Base-by-base conservation (phyloP, 2,797 vertebrate species). In the Hoplostethus mediterraneus region DNA sequence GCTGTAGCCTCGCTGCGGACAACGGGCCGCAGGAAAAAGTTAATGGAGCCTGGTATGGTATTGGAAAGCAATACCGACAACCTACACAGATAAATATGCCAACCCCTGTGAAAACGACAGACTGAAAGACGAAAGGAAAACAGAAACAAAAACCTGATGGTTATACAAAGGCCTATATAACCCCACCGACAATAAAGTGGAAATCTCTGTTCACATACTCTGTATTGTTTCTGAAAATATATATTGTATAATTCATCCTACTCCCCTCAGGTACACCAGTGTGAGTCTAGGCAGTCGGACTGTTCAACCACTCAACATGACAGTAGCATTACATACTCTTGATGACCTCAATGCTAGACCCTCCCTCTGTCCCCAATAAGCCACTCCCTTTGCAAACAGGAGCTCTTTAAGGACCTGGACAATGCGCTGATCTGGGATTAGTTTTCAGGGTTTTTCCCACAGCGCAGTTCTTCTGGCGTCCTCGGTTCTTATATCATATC, bases 81-180 rank as follows among this genome's bases (percentile, higher is more conserved):
- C 75, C 72, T 79, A 51, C 75, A 84, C 77, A 78, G 71, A 88
- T 84, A 68, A 75, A 85, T 79, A 80, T 80, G 81, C 77, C 81
- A 71, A 79, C 61, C 78, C 58, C 72, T 55, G 65, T 81, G 69
- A 81, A 84, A 85, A 75, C 64, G 60, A 75, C 56, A 17, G 2
- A 67, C 8, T 33, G 66, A 84, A 84, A 82, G 64, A 56, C 51
- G 83, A 87, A 56, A 71, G 47, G 51, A 21, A 73, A 87, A 81
- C n/a, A 85, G 36, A 63, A 83, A 56, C n/a, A 44, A 71, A 84
- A 89, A 84, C 73, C 72, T 82, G 90, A 87, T 87, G 89, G 85
- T 93, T 90, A 92, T 89, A 94, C 83, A 87, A 94, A 93, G 87
- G 86, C 84, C 87, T 91, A 90, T 88, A 77, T 84, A 83, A 89